phyloP scores from a whole-genome alignment of 2,888 invertebrate species.

The Spodoptera picta region DNA sequence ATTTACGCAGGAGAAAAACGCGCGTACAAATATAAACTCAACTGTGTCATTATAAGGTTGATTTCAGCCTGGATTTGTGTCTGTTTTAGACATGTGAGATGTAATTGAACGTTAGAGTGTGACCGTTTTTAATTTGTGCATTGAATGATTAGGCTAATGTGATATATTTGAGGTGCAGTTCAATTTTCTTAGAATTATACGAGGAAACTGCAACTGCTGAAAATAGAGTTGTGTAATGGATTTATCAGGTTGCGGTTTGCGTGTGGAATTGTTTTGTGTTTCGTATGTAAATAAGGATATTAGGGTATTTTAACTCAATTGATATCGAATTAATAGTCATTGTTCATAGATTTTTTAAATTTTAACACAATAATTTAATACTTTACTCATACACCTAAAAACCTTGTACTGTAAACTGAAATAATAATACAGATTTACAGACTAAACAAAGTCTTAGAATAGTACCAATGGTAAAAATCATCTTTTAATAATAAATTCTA shows the following conservation, averaged over 20 bases:
- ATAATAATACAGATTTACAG: neutral
- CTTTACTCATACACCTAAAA: no score
- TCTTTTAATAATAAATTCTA: neutral
- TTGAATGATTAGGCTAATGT: slow-evolving; percentile 53
- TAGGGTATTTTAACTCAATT: slow-evolving; percentile 1
- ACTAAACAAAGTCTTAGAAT: slow-evolving; percentile 5
- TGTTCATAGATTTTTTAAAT: neutral
- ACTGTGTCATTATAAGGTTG: slow-evolving; percentile 44
- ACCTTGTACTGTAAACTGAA: no score
- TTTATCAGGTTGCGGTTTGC: slow-evolving; percentile 36
- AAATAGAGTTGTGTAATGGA: slow-evolving; percentile 37
- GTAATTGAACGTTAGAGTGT: slow-evolving; percentile 54
- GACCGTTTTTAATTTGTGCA: slow-evolving; percentile 67
- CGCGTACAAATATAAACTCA: slow-evolving; percentile 29
- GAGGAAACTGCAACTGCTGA: slow-evolving; percentile 37
- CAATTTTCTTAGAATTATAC: slow-evolving; percentile 46
- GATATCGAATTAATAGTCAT: neutral
- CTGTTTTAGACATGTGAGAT: slow-evolving; percentile 55
- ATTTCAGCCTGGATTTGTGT: slow-evolving; percentile 38
- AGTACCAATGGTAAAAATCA: slow-evolving; percentile 1
- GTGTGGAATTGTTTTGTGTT: slow-evolving; percentile 30
- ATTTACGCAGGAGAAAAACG: slow-evolving; percentile 39
- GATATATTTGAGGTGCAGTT: slow-evolving; percentile 48
- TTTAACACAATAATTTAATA: no score
- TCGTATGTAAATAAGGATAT: slow-evolving; percentile 37